Conservation (phyloP, 1,140 invertebrate species). For the Bradynema listronoti region DNA sequence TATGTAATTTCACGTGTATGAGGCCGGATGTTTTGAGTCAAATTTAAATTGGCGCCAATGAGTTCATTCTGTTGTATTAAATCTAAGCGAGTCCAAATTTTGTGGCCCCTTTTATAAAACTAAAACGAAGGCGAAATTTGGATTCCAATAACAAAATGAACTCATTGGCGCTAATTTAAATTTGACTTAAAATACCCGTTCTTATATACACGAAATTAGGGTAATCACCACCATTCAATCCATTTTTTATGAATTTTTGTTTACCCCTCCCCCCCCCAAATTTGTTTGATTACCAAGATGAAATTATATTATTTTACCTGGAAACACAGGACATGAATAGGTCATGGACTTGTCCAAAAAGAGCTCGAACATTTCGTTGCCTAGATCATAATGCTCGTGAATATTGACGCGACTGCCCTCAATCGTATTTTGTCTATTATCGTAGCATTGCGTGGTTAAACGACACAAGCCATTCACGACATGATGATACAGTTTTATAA, state of each 20-base stretch:
- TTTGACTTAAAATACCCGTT: not conserved
- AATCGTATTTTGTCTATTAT: conserved; percentile 13
- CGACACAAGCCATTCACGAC: not conserved
- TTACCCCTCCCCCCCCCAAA: not conserved
- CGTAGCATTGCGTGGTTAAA: not conserved
- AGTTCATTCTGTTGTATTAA: no score
- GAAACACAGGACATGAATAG: conserved; percentile 43
- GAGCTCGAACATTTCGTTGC: conserved; percentile 46
- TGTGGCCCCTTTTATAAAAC: no score
- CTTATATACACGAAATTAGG: not conserved
- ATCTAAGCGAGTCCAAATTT: no score
- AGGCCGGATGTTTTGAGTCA: no score
- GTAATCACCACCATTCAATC: not conserved
- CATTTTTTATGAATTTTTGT: conserved; percentile 1
- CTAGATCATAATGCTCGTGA: conserved; percentile 43
- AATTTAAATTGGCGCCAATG: no score
- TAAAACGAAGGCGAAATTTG: no score
- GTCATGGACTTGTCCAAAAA: conserved; percentile 46
- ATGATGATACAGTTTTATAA: not conserved
- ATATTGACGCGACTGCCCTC: conserved; percentile 28
- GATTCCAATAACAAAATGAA: no score
- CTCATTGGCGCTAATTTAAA: no score
- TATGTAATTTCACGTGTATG: not conserved
- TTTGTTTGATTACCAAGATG: not conserved
- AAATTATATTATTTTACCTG: no score